Evolutionary conservation across 2,113 vertebrate genomes (phyloP).

Genomic region (Erythrolamprus reginae): DNA sequence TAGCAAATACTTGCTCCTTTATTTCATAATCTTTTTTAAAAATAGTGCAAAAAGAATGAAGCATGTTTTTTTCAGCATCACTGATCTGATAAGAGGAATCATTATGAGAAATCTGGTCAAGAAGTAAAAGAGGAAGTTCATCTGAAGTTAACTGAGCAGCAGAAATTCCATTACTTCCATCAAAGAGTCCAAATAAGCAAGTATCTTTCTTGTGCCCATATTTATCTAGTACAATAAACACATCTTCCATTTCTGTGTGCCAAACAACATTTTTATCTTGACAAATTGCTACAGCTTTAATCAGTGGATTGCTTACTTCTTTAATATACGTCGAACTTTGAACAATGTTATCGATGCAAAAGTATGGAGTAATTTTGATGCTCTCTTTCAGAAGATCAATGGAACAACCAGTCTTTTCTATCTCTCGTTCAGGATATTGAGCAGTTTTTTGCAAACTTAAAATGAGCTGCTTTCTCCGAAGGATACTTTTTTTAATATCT

Average conservation of each 20-base stretch:
- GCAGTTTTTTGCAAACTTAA: slow-evolving; percentile 24
- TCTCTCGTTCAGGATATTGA: slow-evolving; percentile 34
- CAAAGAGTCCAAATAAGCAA: slow-evolving; percentile 65
- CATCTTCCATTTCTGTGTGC: slow-evolving; percentile 59
- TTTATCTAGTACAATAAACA: slow-evolving; percentile 39
- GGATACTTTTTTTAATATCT: not conserved
- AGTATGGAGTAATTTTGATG: not conserved
- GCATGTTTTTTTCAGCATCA: slow-evolving; percentile 38
- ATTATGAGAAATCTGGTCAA: slow-evolving; percentile 59
- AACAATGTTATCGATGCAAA: not conserved
- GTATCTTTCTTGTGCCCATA: slow-evolving; percentile 61
- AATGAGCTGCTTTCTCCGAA: slow-evolving; percentile 44
- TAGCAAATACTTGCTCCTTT: slow-evolving; percentile 48
- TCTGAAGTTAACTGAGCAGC: slow-evolving; percentile 52
- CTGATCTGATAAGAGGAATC: slow-evolving; percentile 56
- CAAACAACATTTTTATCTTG: slow-evolving; percentile 60
- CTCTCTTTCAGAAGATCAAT: slow-evolving; percentile 55
- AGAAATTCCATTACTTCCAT: slow-evolving; percentile 45
- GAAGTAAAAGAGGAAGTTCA: slow-evolving; percentile 65
- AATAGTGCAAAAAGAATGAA: slow-evolving; percentile 53
- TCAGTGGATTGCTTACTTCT: slow-evolving; percentile 37
- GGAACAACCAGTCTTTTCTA: slow-evolving; percentile 46
- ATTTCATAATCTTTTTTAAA: slow-evolving; percentile 55
- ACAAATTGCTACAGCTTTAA: slow-evolving; percentile 58
- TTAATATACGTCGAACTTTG: slow-evolving; percentile 6